Evolutionary conservation across 2,888 invertebrate genomes (phyloP).

Genomic region (Geotrupes spiniger): DNA sequence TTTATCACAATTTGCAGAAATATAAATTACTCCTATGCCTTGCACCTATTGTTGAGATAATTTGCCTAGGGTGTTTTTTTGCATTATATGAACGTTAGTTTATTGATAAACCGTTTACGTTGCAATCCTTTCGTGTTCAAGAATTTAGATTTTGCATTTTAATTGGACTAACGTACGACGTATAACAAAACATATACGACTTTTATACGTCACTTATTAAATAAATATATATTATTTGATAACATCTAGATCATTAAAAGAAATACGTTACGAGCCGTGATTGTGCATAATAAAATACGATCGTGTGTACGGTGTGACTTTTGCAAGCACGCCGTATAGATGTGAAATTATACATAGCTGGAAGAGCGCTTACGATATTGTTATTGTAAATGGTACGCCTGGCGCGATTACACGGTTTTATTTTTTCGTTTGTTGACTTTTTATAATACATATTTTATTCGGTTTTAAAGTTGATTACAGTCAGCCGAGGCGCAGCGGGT

Average conservation of each 20-base stretch:
- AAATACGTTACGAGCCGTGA: not conserved
- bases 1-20: no score
- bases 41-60: no score
- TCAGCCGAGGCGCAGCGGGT: constrained; percentile 47
- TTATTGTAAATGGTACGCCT: constrained; percentile 20
- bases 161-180: constrained; percentile 12
- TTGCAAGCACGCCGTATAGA: no score
- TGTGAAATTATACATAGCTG: no score
- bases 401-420: constrained; percentile 29
- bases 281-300: constrained; percentile 17
- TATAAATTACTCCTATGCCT: no score
- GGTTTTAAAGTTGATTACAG: constrained; percentile 53
- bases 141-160: constrained; percentile 14
- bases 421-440: constrained; percentile 30
- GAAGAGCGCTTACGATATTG: constrained; percentile 11
- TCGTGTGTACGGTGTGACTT: no score
- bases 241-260: constrained; percentile 4
- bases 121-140: no score
- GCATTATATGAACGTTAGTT: no score
- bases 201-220: constrained; percentile 10
- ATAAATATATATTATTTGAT: constrained; percentile 11
- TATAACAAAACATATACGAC: constrained; percentile 9
- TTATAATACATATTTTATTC: constrained; percentile 49
- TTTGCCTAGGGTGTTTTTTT: no score
- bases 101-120: no score